Conservation (phyloP, 2,797 vertebrate genomes). For the Esox masquinongy region DNA sequence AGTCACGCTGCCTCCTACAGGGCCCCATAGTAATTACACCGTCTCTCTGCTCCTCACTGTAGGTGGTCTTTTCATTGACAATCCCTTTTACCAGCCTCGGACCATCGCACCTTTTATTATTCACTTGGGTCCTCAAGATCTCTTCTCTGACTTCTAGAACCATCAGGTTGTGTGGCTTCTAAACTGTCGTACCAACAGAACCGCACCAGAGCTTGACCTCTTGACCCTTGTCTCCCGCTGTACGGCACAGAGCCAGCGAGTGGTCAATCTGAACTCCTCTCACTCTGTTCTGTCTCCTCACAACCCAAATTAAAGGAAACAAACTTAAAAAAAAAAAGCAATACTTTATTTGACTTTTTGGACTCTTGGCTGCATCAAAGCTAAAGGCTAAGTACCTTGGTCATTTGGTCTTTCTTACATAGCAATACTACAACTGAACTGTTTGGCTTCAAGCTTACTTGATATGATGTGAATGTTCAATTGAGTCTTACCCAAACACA, state of each 20-base stretch:
- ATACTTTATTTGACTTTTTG: slow-evolving; percentile 71
- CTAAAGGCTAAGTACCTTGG: slow-evolving; percentile 42
- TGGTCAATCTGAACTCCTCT: slow-evolving; percentile 23
- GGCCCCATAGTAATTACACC: slow-evolving; percentile 77
- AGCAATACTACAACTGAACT: slow-evolving; percentile 80
- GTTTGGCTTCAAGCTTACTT: slow-evolving; percentile 70
- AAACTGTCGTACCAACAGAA: slow-evolving; percentile 65
- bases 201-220: neutral
- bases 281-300: slow-evolving; percentile 25
- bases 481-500: slow-evolving; percentile 66
- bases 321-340: slow-evolving; percentile 65
- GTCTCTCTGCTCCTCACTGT: slow-evolving; percentile 83
- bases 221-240: slow-evolving; percentile 14
- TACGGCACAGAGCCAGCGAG: slow-evolving; percentile 26
- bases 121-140: slow-evolving; percentile 98
- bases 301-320: slow-evolving; percentile 47
- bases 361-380: slow-evolving; percentile 54
- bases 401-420: slow-evolving; percentile 68
- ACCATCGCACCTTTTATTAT: slow-evolving; percentile 98
- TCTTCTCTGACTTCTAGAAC: slow-evolving; percentile 99
- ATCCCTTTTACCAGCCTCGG: slow-evolving; percentile 98
- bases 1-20: slow-evolving; percentile 68
- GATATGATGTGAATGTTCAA: slow-evolving; percentile 79
- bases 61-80: slow-evolving; percentile 99
- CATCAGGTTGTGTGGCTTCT: slow-evolving; percentile 85